Evolutionary conservation across 2,888 invertebrate species (phyloP), one percentile per base, ranked within the genome.

Genomic region (Steinernema hermaphroditum): DNA sequence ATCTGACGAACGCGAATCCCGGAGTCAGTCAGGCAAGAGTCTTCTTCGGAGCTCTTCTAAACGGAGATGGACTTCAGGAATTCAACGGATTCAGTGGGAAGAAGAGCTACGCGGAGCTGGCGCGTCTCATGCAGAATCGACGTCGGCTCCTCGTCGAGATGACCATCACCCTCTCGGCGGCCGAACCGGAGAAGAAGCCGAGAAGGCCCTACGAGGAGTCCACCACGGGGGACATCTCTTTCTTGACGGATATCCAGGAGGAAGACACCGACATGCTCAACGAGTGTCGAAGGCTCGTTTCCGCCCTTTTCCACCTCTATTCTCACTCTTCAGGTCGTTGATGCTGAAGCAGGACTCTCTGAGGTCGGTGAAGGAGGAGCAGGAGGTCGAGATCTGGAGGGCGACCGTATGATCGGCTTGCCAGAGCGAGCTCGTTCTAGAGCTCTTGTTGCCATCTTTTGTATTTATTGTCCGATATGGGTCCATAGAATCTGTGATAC

Each of bases 121-220:
- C 80, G 8, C 68, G 77, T 44, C 62, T 82, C 49, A 74, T 82
- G 9, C 81, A 83, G 50, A 77, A 76, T 41, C 74, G 81, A n/a
- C 73, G 81, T 29, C 74, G 74, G 44, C 76, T 82, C 68, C 73
- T 82, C 29, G 82, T 82, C 19, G 80, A 82, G 57, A 83, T 82
- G 81, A 83, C 82, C 19, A 76, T 82, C 29, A 79, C 79, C 57
- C 75, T 82, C 43, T 80, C 72, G 16, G 43, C 32, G 44, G 19
- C 44, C 2, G 46, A 46, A 24, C 22, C 44, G 43, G 29, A 46
- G 69, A 14, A 29, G 37, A 44, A 43, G 44, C 37, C 46, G 19
- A 19, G 50, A 16, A 43, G 29, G 54, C 44, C 32, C 46, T 43
- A 43, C 68, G 75, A 75, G 14, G 75, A 75, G 37, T 74, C 73